phyloP scores from a whole-genome alignment of 2,888 invertebrate species.

The Tryphoninae sp. region DNA sequence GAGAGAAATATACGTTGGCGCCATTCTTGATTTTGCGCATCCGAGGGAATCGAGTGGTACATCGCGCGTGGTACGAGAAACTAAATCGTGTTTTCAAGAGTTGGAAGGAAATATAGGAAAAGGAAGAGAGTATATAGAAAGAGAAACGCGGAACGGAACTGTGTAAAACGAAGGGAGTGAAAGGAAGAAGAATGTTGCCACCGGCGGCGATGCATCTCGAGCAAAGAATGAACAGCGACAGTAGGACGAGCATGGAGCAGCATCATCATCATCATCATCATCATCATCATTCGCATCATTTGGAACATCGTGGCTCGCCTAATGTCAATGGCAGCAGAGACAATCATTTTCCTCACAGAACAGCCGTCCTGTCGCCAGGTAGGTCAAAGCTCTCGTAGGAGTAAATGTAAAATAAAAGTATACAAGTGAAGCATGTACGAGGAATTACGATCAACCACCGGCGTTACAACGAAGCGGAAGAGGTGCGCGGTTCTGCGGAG shows the following conservation, averaged over 20 bases:
- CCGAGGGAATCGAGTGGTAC: neutral
- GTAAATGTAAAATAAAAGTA: too few species aligned
- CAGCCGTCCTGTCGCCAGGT: conserved; percentile 70
- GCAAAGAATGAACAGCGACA: conserved; percentile 69
- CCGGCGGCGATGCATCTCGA: conserved; percentile 73
- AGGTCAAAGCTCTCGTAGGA: conserved; percentile 48
- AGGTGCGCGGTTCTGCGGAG: neutral
- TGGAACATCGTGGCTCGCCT: conserved; percentile 65
- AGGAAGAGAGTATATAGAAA: neutral
- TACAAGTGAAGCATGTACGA: neutral
- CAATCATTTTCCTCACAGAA: conserved; percentile 66
- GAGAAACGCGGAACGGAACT: neutral
- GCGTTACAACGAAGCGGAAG: neutral
- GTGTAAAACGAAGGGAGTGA: neutral
- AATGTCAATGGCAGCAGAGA: conserved; percentile 65
- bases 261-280: conserved; percentile 69
- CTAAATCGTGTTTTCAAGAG: neutral
- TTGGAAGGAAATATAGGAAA: neutral
- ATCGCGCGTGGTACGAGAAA: neutral
- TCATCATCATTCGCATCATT: conserved; percentile 68
- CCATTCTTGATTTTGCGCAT: conserved; percentile 1
- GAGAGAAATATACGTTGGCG: conserved; percentile 23
- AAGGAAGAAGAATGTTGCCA: conserved; percentile 68
- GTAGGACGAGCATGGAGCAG: conserved; percentile 70
- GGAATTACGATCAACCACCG: neutral